Conservation (phyloP, 2,797 vertebrate genomes). For the Phrynocephalus guinanensis region DNA sequence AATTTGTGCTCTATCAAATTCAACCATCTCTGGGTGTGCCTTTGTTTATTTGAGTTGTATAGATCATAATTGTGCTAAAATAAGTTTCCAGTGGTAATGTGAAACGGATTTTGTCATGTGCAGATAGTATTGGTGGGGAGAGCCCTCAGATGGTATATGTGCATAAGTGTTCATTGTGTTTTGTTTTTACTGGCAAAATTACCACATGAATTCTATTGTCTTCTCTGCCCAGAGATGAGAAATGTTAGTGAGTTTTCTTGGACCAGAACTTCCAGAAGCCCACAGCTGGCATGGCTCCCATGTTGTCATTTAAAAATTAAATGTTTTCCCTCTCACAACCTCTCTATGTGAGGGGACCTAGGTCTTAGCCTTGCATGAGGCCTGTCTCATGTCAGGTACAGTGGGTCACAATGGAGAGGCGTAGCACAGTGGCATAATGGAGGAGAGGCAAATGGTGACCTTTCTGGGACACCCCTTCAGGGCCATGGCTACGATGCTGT, state of each 20-base stretch:
- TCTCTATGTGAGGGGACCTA: background rate
- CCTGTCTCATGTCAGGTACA: background rate
- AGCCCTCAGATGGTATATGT: background rate
- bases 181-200: background rate
- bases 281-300: too few relatives aligned
- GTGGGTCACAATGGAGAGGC: constrained; percentile 29
- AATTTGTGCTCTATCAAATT: background rate
- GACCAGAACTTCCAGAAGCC: too few relatives aligned
- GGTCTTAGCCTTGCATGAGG: background rate
- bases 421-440: constrained; percentile 33
- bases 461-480: constrained; percentile 9
- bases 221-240: background rate
- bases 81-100: background rate
- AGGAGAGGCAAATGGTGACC: background rate
- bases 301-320: too few relatives aligned
- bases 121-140: background rate
- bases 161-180: too few relatives aligned
- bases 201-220: background rate
- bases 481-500: background rate
- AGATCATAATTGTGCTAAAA: background rate
- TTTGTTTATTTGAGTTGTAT: too few relatives aligned
- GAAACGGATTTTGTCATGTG: background rate
- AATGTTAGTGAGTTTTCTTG: background rate
- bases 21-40: background rate
- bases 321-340: too few relatives aligned